Evolutionary conservation across 2,888 invertebrate genomes (phyloP), one percentile per base, ranked within the genome.

Genomic region (Drosophila infuscata): DNA sequence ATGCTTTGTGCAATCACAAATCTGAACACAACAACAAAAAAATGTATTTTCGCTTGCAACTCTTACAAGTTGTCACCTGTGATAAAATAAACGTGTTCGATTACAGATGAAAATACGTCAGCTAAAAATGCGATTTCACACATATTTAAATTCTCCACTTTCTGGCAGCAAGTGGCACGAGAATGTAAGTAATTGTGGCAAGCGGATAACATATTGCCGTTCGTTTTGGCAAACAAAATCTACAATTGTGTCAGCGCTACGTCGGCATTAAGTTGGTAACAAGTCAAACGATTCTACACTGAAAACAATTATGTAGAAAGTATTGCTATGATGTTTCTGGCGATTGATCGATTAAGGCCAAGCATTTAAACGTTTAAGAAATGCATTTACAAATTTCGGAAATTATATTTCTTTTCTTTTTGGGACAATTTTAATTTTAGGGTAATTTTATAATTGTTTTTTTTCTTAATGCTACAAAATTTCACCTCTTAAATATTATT

Each of bases 61-160:
- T 8, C 15, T 25, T 46, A 2, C 46, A 15, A 46, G 25, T 25
- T 46, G 54, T 29, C 54, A 56, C 36, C 36, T 56, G 54, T 56
- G 30, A 30, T 15, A 25, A 25, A 25, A 15, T 12, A 56, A 56
- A 38, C 56, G 38, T 29, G 56, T 38, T 38, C 29, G 17, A 12
- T 56, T n/a, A n/a, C 54, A 36, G 25, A 15, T 48, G 17, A 41
- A 65, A 64, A 70, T 41, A 65, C 35, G 11, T 43, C 49, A 52
- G 15, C 36, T 33, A 7, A 57, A 30, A 30, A 29, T 25, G 25
- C 46, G 25, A 36, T 54, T 54, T 36, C 36, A 25, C 53, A 35
- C 25, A 53, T n/a, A 33, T 32, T n/a, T 35, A 17, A 12, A 36
- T 36, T 15, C 15, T 32, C 52, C 20, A 32, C 5, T 29, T 7